A percentile compares a stretch with the other conserved stretches of the same genome.
Conservation (phyloP, 2,113 vertebrate species). For the Solenodon paradoxus region DNA sequence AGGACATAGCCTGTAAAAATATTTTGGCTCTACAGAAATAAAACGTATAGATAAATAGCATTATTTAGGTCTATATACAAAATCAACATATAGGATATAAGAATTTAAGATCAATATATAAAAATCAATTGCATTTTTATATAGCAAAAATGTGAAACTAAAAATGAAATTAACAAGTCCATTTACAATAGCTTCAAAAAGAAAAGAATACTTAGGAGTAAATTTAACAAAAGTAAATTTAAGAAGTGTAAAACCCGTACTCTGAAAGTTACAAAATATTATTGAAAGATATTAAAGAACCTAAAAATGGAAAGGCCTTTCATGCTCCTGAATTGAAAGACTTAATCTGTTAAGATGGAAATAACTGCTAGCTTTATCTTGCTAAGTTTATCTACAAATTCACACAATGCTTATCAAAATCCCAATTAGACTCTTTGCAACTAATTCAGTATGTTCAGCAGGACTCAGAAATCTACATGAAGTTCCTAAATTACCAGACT, state of each 20-base stretch:
- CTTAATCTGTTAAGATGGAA: not conserved
- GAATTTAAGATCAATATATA: not conserved
- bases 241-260: not conserved
- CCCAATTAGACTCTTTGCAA: not conserved
- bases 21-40: not conserved
- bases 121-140: constrained; percentile 7
- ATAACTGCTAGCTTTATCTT: not conserved
- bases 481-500: not conserved
- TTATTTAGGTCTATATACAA: no score
- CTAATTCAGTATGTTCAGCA: not conserved
- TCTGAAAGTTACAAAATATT: not conserved
- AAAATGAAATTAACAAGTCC: constrained; percentile 13
- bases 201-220: not conserved
- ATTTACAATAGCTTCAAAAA: not conserved
- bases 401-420: not conserved
- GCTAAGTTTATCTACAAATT: not conserved
- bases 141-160: not conserved
- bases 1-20: not conserved
- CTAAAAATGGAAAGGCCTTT: not conserved
- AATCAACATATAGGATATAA: no score
- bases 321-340: not conserved
- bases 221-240: not conserved
- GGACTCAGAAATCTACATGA: not conserved
- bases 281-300: not conserved
- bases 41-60: not conserved